Conservation (phyloP, 2,888 invertebrate genomes). For the Tipula lateralis region DNA sequence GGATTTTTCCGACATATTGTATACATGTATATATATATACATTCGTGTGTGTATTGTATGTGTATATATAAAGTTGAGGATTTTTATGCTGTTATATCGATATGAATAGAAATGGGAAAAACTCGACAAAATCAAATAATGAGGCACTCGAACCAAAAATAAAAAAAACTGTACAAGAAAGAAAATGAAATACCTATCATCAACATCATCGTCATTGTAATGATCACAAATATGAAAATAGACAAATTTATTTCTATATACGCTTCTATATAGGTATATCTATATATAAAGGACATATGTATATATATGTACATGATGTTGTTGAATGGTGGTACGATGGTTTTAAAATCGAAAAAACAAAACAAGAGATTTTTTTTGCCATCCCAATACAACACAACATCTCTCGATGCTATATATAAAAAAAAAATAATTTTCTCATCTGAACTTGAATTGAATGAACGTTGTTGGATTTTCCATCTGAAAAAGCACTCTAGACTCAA, state of each 20-base stretch:
- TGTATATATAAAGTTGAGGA: not conserved
- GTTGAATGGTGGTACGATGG: not conserved
- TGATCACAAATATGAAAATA: not conserved
- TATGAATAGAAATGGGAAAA: not conserved
- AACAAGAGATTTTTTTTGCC: not conserved
- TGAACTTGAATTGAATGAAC: not conserved
- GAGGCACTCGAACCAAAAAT: slow-evolving; percentile 9
- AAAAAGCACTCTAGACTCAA: slow-evolving; percentile 14
- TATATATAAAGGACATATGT: not conserved
- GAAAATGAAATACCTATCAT: slow-evolving; percentile 11
- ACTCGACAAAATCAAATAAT: slow-evolving; percentile 24
- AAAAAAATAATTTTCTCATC: not conserved
- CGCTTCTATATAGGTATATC: not conserved
- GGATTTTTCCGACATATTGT: not conserved
- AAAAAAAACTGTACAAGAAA: not conserved
- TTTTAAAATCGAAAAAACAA: not conserved
- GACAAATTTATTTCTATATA: not conserved
- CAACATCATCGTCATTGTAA: not conserved
- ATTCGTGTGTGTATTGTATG: not conserved
- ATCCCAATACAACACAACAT: not conserved
- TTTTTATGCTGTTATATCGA: not conserved
- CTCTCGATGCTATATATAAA: not conserved
- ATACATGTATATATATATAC: not conserved
- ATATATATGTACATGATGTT: not conserved
- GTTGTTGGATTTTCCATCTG: not conserved